phyloP scores from a whole-genome alignment of 2,888 invertebrate genomes.

The Endomychus coccineus region DNA sequence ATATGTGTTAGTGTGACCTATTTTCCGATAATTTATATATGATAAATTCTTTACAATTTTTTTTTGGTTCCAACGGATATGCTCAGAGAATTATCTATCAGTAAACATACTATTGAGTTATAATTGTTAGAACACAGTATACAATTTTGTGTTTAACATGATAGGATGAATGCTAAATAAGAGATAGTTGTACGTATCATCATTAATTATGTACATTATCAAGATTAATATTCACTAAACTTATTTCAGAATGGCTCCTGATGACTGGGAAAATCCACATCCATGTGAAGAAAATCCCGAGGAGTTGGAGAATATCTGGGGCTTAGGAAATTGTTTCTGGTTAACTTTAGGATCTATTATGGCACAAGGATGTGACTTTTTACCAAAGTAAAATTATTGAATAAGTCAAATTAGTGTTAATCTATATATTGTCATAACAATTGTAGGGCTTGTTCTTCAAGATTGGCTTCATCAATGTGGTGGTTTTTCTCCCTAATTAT shows the following conservation, averaged over 20 bases:
- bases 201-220: too few species aligned
- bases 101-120: too few species aligned
- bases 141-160: too few species aligned
- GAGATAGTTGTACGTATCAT: too few species aligned
- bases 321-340: slow-evolving; percentile 86
- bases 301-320: slow-evolving; percentile 85
- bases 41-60: too few species aligned
- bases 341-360: slow-evolving; percentile 89
- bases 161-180: too few species aligned
- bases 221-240: too few species aligned
- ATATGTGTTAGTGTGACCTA: too few species aligned
- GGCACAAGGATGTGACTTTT: slow-evolving; percentile 89
- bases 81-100: too few species aligned
- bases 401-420: not conserved
- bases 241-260: slow-evolving; percentile 68
- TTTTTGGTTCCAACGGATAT: too few species aligned
- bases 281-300: slow-evolving; percentile 82
- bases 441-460: slow-evolving; percentile 49
- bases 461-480: slow-evolving; percentile 84
- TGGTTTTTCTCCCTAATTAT: slow-evolving; percentile 88
- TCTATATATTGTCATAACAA: slow-evolving; percentile 7
- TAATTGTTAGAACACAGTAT: too few species aligned
- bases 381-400: slow-evolving; percentile 63
- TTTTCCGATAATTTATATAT: too few species aligned
- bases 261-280: slow-evolving; percentile 92